These are phyloP conservation scores for Antennarius maculatus DNA, from an alignment of 2,797 vertebrate genomes.

Conservation along the genomic window DNA sequence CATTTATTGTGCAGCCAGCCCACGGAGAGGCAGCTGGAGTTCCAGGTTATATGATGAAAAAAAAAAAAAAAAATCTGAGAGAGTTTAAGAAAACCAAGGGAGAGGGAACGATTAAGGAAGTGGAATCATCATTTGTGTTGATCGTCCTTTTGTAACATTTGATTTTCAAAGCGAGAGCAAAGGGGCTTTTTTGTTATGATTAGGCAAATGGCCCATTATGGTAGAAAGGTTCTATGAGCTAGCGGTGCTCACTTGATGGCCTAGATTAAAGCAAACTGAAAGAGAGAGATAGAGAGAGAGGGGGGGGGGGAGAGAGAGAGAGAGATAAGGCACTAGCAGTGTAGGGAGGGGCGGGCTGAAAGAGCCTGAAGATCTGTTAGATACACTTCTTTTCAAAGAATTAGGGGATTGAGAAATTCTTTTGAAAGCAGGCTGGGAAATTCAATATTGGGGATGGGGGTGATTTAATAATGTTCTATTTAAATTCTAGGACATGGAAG, in stretches of 20 bases:
- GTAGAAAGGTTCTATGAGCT: conserved; percentile 45
- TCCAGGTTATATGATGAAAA: conserved; percentile 27
- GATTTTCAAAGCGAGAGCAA: conserved; percentile 53
- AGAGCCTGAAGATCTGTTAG: conserved; percentile 9
- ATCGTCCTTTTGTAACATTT: conserved; percentile 55
- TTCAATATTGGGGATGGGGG: conserved; percentile 30
- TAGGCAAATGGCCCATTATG: conserved; percentile 59
- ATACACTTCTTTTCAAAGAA: conserved; percentile 19
- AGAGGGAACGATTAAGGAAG: conserved; percentile 20
- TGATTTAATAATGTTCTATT: conserved; percentile 38
- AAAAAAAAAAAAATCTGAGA: conserved; percentile 29
- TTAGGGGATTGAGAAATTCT: conserved; percentile 23
- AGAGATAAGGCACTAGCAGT: conserved; percentile 8
- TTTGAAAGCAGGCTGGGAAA: conserved; percentile 36
- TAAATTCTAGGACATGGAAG: conserved; percentile 26
- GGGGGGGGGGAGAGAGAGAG: neutral
- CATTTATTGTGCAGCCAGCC: conserved; percentile 64
- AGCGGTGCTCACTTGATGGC: conserved; percentile 40
- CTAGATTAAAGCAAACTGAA: conserved; percentile 50
- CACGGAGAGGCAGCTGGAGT: conserved; percentile 35
- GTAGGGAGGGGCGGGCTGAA: neutral
- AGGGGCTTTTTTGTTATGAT: conserved; percentile 58
- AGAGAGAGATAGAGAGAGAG: neutral
- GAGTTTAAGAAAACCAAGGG: conserved; percentile 34
- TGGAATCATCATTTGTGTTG: conserved; percentile 51